Evolutionary conservation across 1,140 invertebrate genomes (phyloP).

Genomic region (Lucilia sericata): DNA sequence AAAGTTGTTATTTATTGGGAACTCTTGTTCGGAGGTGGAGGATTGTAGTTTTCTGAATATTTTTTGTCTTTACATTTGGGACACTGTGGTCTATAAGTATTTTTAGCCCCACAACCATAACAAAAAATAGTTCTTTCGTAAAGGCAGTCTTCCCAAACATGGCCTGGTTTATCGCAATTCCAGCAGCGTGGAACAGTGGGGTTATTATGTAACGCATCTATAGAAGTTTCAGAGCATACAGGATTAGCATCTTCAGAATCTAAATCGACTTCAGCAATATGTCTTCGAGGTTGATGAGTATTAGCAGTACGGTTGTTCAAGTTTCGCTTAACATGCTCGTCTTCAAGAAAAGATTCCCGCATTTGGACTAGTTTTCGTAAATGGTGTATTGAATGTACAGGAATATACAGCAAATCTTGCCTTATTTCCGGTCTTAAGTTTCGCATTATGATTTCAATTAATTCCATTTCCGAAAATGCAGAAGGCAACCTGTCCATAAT

Average conservation of each 20-base stretch:
- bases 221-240: not conserved
- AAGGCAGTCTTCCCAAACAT: constrained; percentile 21
- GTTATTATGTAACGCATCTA: not conserved
- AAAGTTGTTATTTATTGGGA: not conserved
- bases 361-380: not conserved
- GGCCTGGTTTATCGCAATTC: not conserved
- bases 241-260: not conserved
- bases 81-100: constrained; percentile 8
- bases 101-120: constrained; percentile 35
- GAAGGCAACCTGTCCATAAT: not conserved
- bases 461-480: not conserved
- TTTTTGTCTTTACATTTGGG: not conserved
- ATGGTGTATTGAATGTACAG: not conserved
- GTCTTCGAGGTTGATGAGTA: not conserved
- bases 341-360: not conserved
- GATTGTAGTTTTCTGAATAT: not conserved
- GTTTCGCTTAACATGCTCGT: not conserved
- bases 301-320: not conserved
- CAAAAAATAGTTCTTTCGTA: not conserved
- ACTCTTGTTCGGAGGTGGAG: not conserved
- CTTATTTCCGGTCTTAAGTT: not conserved
- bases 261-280: not conserved
- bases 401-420: not conserved
- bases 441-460: not conserved
- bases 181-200: not conserved